Evolutionary conservation across 2,113 vertebrate species (phyloP), one percentile per base, ranked within the genome.

Genomic region (Marcusenius ussheri): DNA sequence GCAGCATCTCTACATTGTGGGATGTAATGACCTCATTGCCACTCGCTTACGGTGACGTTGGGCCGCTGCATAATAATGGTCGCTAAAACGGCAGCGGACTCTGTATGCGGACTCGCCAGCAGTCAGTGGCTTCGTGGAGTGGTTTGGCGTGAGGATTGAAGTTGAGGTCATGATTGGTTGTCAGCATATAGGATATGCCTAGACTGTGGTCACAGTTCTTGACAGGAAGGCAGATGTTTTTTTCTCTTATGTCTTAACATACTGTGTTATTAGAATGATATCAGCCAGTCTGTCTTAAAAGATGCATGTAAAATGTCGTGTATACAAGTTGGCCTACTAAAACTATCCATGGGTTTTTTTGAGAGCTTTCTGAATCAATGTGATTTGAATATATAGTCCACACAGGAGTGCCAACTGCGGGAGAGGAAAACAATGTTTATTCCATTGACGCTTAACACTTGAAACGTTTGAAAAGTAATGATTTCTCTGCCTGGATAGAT

Each of bases 81-180:
- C n/a, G 17, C 47, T 50, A 10, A 94, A 94, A 93, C 94, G 94
- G 94, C 93, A 94, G 93, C 93, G 92, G 93, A 93, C 94, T 93
- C 92, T 94, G 93, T 93, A 62, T 27, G 62, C 10, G 3, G 10
- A 42, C 93, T 92, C 88, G 89, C 91, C 91, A 85, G 89, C 88
- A 88, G 90, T 91, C 91, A 94, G 95, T 91, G 94, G 94, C 74
- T 24, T 88, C 90, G 51, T 51, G 92, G 92, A 66, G 42, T 89
- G 94, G 94, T 94, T 92, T 94, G 94, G 94, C 93, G 90, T 80
- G 87, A n/a, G 24, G 49, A 19, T 35, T 74, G 19, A 11, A 89
- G 47, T 19, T 89, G 88, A 77, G 66, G 46, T 80, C 47, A 51
- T 74, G 50, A 35, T 49, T 89, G 49, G 42, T 47, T 77, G 49